A percentile compares a stretch with the other conserved stretches of the same genome.
These are phyloP conservation scores for Oreochromis tanganicae DNA, from an alignment of 2,113 vertebrate species.

Conservation along the genomic window DNA sequence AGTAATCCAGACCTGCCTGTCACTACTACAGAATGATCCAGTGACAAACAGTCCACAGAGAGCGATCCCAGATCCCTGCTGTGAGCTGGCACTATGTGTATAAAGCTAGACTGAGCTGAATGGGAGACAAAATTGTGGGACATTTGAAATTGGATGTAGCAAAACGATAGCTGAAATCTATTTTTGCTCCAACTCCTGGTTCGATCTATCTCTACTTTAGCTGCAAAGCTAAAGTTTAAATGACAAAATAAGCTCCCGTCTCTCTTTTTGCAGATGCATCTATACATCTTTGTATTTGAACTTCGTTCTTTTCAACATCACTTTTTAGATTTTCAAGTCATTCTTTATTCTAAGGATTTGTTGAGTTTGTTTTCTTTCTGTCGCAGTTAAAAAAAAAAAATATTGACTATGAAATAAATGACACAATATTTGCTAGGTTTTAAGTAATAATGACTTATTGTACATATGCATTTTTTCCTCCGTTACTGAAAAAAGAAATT, in stretches of 20 bases:
- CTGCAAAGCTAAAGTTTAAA: background rate
- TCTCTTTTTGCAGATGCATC: slow-evolving; percentile 62
- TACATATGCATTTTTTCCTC: slow-evolving; percentile 86
- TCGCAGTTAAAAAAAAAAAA: slow-evolving; percentile 61
- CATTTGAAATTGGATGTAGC: background rate
- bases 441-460: slow-evolving; percentile 83
- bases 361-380: slow-evolving; percentile 63
- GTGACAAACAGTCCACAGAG: background rate
- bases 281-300: slow-evolving; percentile 62
- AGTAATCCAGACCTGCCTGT: slow-evolving; percentile 12
- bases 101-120: background rate
- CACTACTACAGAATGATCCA: background rate
- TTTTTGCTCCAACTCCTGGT: background rate
- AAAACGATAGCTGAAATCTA: background rate
- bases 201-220: slow-evolving; percentile 8
- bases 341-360: slow-evolving; percentile 54
- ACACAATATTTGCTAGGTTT: slow-evolving; percentile 79
- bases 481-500: slow-evolving; percentile 81
- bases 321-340: slow-evolving; percentile 49
- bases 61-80: background rate
- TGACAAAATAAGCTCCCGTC: slow-evolving; percentile 27
- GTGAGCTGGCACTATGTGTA: background rate
- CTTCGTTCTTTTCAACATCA: slow-evolving; percentile 49
- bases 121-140: background rate
- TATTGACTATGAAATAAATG: slow-evolving; percentile 73